These are phyloP conservation scores for Aspidapion aeneum DNA, from an alignment of 2,888 invertebrate species.

Conservation along the genomic window DNA sequence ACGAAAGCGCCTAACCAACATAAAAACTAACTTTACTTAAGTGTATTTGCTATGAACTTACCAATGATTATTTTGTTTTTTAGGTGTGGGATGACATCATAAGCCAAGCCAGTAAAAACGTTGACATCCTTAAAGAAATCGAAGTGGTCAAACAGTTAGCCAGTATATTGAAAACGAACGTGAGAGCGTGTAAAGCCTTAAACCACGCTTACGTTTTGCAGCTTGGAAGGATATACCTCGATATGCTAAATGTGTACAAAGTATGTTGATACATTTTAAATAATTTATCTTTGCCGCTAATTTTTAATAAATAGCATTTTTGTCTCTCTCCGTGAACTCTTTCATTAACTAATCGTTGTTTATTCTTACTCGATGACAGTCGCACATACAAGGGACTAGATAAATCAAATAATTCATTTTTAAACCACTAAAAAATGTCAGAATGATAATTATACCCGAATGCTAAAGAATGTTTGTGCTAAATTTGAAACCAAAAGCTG, in stretches of 20 bases:
- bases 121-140: constrained; percentile 92
- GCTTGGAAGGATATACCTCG: constrained; percentile 94
- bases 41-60: too few species aligned
- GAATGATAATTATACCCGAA: too few species aligned
- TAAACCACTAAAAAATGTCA: too few species aligned
- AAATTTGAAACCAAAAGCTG: too few species aligned
- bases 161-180: constrained; percentile 98
- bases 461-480: too few species aligned
- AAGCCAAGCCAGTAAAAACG: constrained; percentile 94
- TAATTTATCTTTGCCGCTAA: not conserved
- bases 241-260: constrained; percentile 99
- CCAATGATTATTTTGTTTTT: too few species aligned
- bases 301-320: not conserved
- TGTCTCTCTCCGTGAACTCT: not conserved
- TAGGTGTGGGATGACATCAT: constrained; percentile 95
- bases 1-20: too few species aligned
- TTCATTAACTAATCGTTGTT: too few species aligned
- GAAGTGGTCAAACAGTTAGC: constrained; percentile 96
- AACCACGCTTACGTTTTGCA: constrained; percentile 95
- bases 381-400: too few species aligned
- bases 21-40: too few species aligned
- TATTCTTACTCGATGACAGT: too few species aligned
- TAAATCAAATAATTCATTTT: too few species aligned
- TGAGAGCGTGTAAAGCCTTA: constrained; percentile 96
- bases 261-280: constrained; percentile 49